These are phyloP conservation scores for Rhagium mordax DNA, from an alignment of 2,888 invertebrate genomes.

Conservation along the genomic window DNA sequence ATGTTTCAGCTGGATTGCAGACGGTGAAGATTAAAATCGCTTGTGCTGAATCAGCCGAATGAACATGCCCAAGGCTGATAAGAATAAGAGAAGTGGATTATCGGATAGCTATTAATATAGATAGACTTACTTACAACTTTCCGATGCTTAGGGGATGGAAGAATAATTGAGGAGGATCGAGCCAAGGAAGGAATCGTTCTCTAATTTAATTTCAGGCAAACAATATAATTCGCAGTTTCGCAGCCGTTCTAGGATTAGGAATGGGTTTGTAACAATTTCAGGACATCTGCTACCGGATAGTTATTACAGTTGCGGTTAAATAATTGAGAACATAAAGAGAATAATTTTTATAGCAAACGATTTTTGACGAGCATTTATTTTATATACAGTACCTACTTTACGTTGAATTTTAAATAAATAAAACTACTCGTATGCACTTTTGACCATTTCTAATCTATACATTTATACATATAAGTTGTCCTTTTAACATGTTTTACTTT, in stretches of 20 bases:
- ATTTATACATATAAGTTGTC: too few species aligned
- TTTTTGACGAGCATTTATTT: too few species aligned
- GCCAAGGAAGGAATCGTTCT: neutral
- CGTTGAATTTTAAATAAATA: too few species aligned
- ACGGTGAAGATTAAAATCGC: neutral
- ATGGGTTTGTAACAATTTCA: too few species aligned
- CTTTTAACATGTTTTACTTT: neutral
- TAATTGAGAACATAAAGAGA: too few species aligned
- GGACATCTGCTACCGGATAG: too few species aligned
- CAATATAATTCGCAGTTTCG: neutral
- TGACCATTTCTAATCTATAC: too few species aligned
- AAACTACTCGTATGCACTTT: too few species aligned
- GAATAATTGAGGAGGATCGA: neutral
- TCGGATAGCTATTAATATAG: slow-evolving; percentile 3
- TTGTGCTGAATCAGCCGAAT: slow-evolving; percentile 13
- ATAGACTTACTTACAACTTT: slow-evolving; percentile 2
- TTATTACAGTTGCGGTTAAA: too few species aligned
- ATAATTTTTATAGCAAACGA: too few species aligned
- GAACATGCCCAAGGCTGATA: slow-evolving; percentile 2
- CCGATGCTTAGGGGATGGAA: neutral
- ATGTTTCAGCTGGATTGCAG: neutral
- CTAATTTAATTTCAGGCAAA: neutral
- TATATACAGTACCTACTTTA: too few species aligned
- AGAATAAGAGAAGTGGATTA: slow-evolving; percentile 12
- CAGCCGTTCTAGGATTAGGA: too few species aligned